Conservation (phyloP, 2,888 invertebrate genomes). For the Caradrina kadenii region DNA sequence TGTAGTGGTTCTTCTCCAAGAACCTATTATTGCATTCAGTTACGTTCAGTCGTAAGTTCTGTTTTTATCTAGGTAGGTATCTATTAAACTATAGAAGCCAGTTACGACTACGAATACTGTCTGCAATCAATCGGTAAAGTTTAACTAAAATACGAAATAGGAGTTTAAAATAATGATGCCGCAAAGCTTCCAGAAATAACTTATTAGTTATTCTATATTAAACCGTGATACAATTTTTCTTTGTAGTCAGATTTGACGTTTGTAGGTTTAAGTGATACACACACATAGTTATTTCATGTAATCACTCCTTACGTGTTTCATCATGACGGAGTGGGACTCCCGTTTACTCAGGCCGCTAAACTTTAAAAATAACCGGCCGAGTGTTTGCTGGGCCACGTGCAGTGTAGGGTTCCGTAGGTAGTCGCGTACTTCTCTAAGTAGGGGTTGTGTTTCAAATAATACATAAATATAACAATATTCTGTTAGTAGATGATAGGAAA, state of each 20-base stretch:
- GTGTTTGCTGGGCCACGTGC: no score
- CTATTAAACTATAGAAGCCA: no score
- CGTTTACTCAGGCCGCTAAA: background rate
- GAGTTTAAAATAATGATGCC: background rate
- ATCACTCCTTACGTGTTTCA: background rate
- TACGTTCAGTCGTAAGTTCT: no score
- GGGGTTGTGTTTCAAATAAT: no score
- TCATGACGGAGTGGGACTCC: background rate
- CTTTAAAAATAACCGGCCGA: no score
- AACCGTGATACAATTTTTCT: conserved; percentile 40
- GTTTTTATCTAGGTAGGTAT: background rate
- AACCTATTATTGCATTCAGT: no score
- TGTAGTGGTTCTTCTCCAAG: no score
- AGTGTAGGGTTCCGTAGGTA: no score
- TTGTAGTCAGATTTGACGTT: conserved; percentile 19
- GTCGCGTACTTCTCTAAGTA: no score
- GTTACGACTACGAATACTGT: background rate
- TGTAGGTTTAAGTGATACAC: background rate
- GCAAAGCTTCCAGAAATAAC: conserved; percentile 16
- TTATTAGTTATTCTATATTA: conserved; percentile 10
- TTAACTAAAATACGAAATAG: background rate
- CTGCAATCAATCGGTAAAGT: background rate
- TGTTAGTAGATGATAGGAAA: no score
- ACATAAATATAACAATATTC: no score
- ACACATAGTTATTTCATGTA: background rate